Base-by-base conservation (phyloP, 2,113 vertebrate species). In the Corythoichthys haematopterus region DNA sequence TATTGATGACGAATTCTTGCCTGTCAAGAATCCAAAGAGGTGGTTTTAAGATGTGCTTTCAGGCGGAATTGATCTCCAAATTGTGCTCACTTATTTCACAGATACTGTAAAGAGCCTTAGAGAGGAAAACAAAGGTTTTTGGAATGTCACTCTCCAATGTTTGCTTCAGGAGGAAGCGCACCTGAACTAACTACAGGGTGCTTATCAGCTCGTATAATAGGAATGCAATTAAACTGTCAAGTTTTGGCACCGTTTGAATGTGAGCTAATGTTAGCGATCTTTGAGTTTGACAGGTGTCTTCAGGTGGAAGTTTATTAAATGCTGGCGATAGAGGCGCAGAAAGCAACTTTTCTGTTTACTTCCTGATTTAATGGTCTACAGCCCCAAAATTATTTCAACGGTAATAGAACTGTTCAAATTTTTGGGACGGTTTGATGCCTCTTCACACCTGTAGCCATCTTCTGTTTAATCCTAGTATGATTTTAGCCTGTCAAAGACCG, bases 401-500 rank as follows among this genome's bases (percentile, higher is more conserved):
- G 6, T 5, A 10, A n/a, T 28, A 55, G 20, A 33, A 11, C 3
- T 55, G 33, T 57, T 57, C 14, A 6, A 6, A 38, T 4, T n/a
- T 60, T n/a, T n/a, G 33, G 5, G 14, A 40, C 7, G 12, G 37
- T 65, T 48, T 6, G 3, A 45, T 28, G 28, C 10, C 56, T n/a
- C 69, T 66, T 45, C 50, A 46, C n/a, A 65, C 69, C 67, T 77
- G 63, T 36, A 3, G 46, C 72, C 55, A 47, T 51, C 43, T 53
- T n/a, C 1, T 55, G 51, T 59, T 55, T 5, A 55, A 48, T 45
- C 74, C 62, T 1, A 52, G 46, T 28, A 2, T 62, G 51, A 66
- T 63, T 76, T 55, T 45, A 9, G 28, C 20, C 38, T 75, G 80
- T 83, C 69, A 65, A n/a, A 37, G 4, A 55, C 33, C 46, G 20